A percentile compares a stretch with the other conserved stretches of the same genome.
phyloP scores from a whole-genome alignment of 2,113 vertebrate genomes.

The Dicentrarchus labrax region DNA sequence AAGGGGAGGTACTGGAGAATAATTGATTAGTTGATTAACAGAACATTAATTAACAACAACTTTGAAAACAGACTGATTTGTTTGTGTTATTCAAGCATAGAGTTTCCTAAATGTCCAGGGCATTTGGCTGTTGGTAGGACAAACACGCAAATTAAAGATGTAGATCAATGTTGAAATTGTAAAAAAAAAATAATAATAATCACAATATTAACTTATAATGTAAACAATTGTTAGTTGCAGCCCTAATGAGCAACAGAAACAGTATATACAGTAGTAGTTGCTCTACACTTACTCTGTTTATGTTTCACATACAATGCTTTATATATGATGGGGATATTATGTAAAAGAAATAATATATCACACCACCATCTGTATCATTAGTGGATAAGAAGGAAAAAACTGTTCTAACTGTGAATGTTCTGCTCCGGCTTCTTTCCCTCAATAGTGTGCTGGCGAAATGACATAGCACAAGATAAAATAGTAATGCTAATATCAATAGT shows the following conservation, averaged over 20 bases:
- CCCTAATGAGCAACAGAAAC: not conserved
- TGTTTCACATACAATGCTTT: not conserved
- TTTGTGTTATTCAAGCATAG: not conserved
- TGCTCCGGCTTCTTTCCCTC: constrained; percentile 56
- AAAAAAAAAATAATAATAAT: too few species aligned
- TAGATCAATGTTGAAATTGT: too few species aligned
- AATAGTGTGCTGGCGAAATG: constrained; percentile 86
- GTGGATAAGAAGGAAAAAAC: constrained; percentile 14
- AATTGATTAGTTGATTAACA: not conserved
- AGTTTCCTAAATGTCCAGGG: too few species aligned
- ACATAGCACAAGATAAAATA: constrained; percentile 98
- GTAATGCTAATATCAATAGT: constrained; percentile 99
- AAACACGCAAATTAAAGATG: not conserved
- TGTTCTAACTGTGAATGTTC: constrained; percentile 26
- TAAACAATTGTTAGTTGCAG: not conserved
- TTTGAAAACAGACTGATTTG: not conserved
- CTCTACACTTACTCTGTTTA: not conserved
- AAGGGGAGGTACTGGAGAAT: not conserved
- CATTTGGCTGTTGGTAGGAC: not conserved
- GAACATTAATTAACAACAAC: not conserved
- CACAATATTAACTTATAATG: too few species aligned
- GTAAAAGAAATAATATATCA: not conserved
- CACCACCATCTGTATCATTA: constrained; percentile 3
- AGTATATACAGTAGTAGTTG: not conserved
- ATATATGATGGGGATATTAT: not conserved